A percentile compares a stretch with the other conserved stretches of the same genome.
phyloP scores from a whole-genome alignment of 2,888 invertebrate genomes.

The Cactoblastis cactorum region DNA sequence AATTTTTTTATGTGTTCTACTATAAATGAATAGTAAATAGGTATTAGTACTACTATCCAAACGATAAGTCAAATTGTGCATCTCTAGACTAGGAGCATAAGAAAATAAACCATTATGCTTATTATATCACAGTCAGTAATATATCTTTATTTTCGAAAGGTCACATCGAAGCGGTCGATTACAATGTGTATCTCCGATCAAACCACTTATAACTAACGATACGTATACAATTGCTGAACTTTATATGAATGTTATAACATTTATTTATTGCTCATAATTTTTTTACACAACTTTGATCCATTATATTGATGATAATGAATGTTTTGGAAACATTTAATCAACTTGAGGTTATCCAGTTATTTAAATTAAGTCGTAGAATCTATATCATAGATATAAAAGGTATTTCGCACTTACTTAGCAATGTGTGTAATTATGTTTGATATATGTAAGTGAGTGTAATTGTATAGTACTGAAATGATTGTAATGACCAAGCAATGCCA shows the following conservation, averaged over 20 bases:
- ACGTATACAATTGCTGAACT: background rate
- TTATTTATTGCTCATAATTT: background rate
- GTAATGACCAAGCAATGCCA: background rate
- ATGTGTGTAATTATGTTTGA: background rate
- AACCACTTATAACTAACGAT: slow-evolving; percentile 2
- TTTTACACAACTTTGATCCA: background rate
- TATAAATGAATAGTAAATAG: no score
- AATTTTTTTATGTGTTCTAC: no score
- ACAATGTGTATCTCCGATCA: background rate
- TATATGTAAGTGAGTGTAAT: background rate
- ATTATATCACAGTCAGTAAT: background rate
- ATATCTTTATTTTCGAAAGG: background rate
- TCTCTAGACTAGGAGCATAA: background rate
- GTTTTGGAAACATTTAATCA: background rate
- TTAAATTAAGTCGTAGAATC: background rate
- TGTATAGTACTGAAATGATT: background rate
- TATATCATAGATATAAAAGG: background rate
- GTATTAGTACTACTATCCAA: no score
- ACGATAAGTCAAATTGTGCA: background rate
- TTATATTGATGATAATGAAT: background rate
- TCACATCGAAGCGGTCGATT: background rate
- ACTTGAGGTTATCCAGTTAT: background rate
- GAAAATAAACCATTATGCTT: background rate
- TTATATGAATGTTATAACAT: background rate
- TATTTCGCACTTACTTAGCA: background rate